These are phyloP conservation scores for Amphiprion percula DNA, from an alignment of 2,113 vertebrate species.

Conservation along the genomic window DNA sequence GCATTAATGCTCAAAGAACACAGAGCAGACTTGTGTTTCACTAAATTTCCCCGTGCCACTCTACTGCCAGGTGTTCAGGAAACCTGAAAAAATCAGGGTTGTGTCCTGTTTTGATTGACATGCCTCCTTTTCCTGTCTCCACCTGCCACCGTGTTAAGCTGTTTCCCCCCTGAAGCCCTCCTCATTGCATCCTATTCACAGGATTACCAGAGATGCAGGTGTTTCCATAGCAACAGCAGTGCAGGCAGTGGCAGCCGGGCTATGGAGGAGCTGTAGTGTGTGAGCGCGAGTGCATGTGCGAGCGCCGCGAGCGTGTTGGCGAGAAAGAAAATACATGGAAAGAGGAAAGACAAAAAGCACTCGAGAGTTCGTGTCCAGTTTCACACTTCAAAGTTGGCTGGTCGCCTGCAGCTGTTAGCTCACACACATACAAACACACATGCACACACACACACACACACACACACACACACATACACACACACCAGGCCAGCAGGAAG, in stretches of 20 bases:
- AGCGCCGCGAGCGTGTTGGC: conserved; percentile 14
- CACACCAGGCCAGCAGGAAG: neutral
- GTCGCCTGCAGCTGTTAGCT: neutral
- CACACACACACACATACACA: neutral
- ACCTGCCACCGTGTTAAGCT: conserved; percentile 73
- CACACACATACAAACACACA: neutral
- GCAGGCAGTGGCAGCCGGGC: conserved; percentile 58
- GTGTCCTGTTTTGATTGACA: conserved; percentile 50
- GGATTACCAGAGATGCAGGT: conserved; percentile 82
- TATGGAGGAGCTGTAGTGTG: conserved; percentile 46
- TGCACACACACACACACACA: neutral
- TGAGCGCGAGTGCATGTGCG: conserved; percentile 37
- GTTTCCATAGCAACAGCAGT: conserved; percentile 83
- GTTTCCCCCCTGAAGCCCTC: conserved; percentile 64
- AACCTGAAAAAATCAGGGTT: conserved; percentile 1
- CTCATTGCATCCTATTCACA: conserved; percentile 81
- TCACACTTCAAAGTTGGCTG: conserved; percentile 14
- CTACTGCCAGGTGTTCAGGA: conserved; percentile 13
- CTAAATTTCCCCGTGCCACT: neutral
- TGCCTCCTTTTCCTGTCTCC: conserved; percentile 68
- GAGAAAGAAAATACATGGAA: neutral
- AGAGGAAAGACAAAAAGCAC: neutral
- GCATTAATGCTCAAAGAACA: neutral
- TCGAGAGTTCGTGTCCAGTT: conserved; percentile 28
- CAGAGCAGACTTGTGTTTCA: neutral